Base-by-base conservation (phyloP, 2,797 vertebrate species). In the Melanotaenia trifasciata region DNA sequence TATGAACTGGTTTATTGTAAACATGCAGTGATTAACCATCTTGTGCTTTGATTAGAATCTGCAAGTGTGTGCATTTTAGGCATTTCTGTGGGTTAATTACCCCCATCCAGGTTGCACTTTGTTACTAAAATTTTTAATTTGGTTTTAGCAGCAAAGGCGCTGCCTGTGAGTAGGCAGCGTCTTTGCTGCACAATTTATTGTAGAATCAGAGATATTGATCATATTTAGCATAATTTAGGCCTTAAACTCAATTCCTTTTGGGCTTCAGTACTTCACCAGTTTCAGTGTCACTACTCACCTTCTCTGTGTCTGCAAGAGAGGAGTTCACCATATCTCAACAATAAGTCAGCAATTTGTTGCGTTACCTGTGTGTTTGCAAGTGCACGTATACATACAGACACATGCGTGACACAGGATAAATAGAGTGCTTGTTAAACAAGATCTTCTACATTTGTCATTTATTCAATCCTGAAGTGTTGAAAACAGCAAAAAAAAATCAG, bases 381-480 rank as follows among this genome's bases (percentile, higher is more conserved):
- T 16, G 40, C 40, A 16, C 5, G 40, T 16, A 16, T 16, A 16
- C 38, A 16, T 13, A 20, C 4, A 18, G 30, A 24, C 14, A 28
- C 7, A 1, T 40, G 2, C 40, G 18, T 18, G 4, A 22, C 20
- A 57, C 38, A 43, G 9, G 59, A 14, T 26, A 8, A 30, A 51
- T 32, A 26, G 12, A 22, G 36, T 50, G 40, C 26, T 22, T 77
- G 50, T 62, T 35, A 61, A 64, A 54, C 54, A 26, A 10, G 13
- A 9, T 28, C 36, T 38, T 60, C 33, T 24, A 18, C 35, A n/a
- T 36, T 7, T 59, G 57, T 60, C 32, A 36, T 5, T 60, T 47
- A n/a, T 51, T 51, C 3, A 36, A 22, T 16, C 14, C 1, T 38
- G 9, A 51, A 60, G 16, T 26, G 10, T 33, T 60, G 54, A n/a